Conservation (phyloP, 1,140 invertebrate genomes). For the Drosophila aff. region DNA sequence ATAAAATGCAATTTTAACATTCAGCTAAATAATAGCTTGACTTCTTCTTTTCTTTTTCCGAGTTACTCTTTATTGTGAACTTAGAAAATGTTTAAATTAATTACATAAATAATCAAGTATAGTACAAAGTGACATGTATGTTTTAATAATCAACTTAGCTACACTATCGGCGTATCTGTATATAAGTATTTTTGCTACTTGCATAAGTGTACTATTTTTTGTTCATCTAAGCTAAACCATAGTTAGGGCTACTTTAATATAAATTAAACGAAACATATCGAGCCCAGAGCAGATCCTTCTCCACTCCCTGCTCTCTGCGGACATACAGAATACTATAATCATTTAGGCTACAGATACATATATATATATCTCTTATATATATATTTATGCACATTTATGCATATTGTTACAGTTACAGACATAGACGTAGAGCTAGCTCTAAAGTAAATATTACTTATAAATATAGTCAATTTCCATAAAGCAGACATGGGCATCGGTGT, state of each 20-base stretch:
- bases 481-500: slow-evolving; percentile 52
- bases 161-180: slow-evolving; percentile 48
- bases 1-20: slow-evolving; percentile 5
- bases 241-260: slow-evolving; percentile 54
- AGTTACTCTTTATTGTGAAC: slow-evolving; percentile 66
- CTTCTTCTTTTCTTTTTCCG: slow-evolving; percentile 10
- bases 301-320: slow-evolving; percentile 42
- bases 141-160: slow-evolving; percentile 55
- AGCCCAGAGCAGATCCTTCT: slow-evolving; percentile 34
- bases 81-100: slow-evolving; percentile 70
- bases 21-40: neutral
- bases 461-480: slow-evolving; percentile 66
- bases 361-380: neutral
- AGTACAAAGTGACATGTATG: slow-evolving; percentile 14
- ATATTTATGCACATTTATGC: neutral
- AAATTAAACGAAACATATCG: slow-evolving; percentile 59
- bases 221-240: slow-evolving; percentile 40
- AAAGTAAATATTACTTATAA: slow-evolving; percentile 81
- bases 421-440: slow-evolving; percentile 30
- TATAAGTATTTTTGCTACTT: slow-evolving; percentile 58
- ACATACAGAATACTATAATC: slow-evolving; percentile 65
- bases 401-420: slow-evolving; percentile 36
- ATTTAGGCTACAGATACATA: slow-evolving; percentile 61
- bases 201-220: slow-evolving; percentile 40
- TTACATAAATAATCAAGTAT: slow-evolving; percentile 78